phyloP scores from a whole-genome alignment of 2,888 invertebrate genomes.

The Leptinotarsa tumamoca region DNA sequence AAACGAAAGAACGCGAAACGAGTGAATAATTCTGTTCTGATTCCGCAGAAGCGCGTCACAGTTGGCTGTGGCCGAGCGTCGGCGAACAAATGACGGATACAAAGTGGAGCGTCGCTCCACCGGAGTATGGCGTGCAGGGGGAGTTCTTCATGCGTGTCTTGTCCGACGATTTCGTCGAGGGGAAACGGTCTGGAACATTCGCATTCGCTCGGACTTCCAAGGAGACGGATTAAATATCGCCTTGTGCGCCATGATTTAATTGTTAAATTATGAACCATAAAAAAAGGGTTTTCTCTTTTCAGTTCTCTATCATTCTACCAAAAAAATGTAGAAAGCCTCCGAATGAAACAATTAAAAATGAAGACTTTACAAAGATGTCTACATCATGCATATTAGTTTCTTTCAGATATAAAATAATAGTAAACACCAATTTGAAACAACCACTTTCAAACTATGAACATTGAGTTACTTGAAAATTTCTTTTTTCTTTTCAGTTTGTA shows the following conservation, averaged over 20 bases:
- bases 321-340: too few relatives aligned
- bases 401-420: too few relatives aligned
- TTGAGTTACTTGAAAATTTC: too few relatives aligned
- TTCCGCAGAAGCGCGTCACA: background rate
- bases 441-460: too few relatives aligned
- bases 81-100: constrained; percentile 27
- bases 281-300: too few relatives aligned
- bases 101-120: constrained; percentile 33
- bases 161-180: constrained; percentile 11
- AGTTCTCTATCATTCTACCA: too few relatives aligned
- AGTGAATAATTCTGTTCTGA: background rate
- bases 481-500: too few relatives aligned
- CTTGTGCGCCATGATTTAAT: background rate
- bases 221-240: background rate
- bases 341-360: too few relatives aligned
- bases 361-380: too few relatives aligned
- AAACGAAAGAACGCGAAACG: background rate
- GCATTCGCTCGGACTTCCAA: constrained; percentile 12
- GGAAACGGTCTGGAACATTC: constrained; percentile 24
- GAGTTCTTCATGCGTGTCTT: constrained; percentile 52
- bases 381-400: too few relatives aligned
- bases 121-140: constrained; percentile 43
- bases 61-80: constrained; percentile 25
- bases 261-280: too few relatives aligned
- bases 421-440: too few relatives aligned